Percentiles rank a stretch among this genome's conserved stretches.
phyloP scores from a whole-genome alignment of 2,113 vertebrate genomes.

The Bubalus kerabau region DNA sequence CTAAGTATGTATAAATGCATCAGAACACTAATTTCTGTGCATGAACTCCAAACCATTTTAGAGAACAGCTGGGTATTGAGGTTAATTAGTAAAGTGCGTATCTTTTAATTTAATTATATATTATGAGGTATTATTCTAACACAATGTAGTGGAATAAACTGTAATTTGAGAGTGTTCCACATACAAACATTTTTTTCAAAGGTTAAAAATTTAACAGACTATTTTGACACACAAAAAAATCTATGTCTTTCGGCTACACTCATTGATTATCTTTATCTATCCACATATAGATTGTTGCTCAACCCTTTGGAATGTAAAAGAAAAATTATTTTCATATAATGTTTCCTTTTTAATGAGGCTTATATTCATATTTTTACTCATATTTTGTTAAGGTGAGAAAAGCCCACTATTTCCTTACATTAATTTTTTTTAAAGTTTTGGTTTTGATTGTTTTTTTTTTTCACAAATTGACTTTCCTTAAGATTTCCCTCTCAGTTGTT shows the following conservation, averaged over 20 bases:
- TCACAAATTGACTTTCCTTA: background rate
- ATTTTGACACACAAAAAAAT: background rate
- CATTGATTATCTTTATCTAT: background rate
- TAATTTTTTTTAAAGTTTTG: background rate
- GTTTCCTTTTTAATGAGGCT: background rate
- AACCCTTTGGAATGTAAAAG: background rate
- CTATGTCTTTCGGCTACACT: background rate
- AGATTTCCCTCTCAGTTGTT: background rate
- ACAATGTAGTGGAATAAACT: background rate
- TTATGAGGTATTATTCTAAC: background rate
- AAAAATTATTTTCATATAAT: background rate
- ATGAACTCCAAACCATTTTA: constrained; percentile 45
- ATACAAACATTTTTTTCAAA: background rate
- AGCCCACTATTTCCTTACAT: background rate
- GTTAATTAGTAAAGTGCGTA: constrained; percentile 39
- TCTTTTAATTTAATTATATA: constrained; percentile 31
- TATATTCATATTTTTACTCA: background rate
- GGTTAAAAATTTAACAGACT: background rate
- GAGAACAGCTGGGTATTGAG: constrained; percentile 58
- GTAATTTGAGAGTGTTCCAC: background rate
- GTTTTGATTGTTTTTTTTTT: background rate
- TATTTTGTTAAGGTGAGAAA: background rate
- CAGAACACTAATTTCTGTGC: constrained; percentile 22
- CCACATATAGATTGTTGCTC: background rate
- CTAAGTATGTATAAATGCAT: constrained; percentile 47